Evolutionary conservation across 1,140 invertebrate species (phyloP).

Genomic region (Pygmarrhopalites habei): DNA sequence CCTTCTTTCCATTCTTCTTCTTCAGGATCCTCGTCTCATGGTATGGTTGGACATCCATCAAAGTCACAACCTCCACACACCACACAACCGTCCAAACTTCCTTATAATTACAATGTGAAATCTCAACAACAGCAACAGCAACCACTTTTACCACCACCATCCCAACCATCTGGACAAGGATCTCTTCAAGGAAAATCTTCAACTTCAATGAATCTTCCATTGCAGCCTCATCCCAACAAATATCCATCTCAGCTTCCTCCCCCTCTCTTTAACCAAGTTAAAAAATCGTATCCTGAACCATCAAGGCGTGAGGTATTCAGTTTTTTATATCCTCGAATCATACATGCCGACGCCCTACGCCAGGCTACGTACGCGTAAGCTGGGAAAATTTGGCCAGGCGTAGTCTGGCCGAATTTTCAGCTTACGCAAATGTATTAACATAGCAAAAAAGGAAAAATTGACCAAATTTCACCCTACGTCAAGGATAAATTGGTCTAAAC

Average conservation of each 20-base stretch:
- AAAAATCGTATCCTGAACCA: slow-evolving; percentile 4
- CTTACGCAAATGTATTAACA: too few relatives aligned
- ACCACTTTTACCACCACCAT: too few relatives aligned
- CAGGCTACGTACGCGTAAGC: too few relatives aligned
- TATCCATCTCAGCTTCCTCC: background rate
- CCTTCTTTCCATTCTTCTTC: background rate
- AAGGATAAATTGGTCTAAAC: too few relatives aligned
- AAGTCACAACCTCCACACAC: slow-evolving; percentile 19
- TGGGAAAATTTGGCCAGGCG: too few relatives aligned
- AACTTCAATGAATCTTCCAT: too few relatives aligned
- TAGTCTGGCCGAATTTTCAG: too few relatives aligned
- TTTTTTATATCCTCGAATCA: background rate
- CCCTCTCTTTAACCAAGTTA: background rate
- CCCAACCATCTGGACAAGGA: too few relatives aligned
- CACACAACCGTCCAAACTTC: slow-evolving; percentile 21
- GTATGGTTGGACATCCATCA: slow-evolving; percentile 2
- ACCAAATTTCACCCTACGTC: too few relatives aligned
- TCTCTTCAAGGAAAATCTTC: background rate
- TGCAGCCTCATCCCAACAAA: background rate
- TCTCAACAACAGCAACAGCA: background rate
- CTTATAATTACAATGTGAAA: slow-evolving; percentile 12
- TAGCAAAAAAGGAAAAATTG: too few relatives aligned
- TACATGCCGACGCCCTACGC: too few relatives aligned
- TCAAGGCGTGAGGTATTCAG: background rate
- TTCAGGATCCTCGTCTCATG: background rate